Evolutionary conservation across 2,888 invertebrate genomes (phyloP), one percentile per base, ranked within the genome.

Genomic region (Synanthedon vespiformis): DNA sequence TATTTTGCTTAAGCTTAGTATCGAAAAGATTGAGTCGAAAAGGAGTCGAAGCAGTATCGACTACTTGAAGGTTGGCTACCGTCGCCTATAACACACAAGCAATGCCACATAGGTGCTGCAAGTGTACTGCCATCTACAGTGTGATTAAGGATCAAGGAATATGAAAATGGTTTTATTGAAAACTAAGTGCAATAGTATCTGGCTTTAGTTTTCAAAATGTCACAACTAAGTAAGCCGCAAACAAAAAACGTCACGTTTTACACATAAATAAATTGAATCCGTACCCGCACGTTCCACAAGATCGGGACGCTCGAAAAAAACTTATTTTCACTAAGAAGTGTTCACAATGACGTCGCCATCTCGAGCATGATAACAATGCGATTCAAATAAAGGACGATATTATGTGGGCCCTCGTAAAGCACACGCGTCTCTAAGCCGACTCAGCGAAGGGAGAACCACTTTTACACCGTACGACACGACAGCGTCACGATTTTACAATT

Each of bases 351-450:
- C 59, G 61, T 61, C 61, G 40, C 40, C 60, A 63, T 64, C 57
- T 61, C 55, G 58, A 61, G 61, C 63, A 72, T 74, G 77, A 79
- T 77, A 77, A 72, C 72, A 72, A 73, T 67, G 68, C 62, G 73
- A 74, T 74, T 76, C 72, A 70, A 76, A 77, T 77, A 75, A 79
- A 76, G 66, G 64, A 59, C 59, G 62, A 62, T 65, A 76, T 76
- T 74, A 73, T 70, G 74, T 63, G 70, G 67, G 62, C 61, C 61
- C 65, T 76, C 78, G 68, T 79, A 79, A 79, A 77, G 70, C 67
- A 75, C 77, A 78, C 76, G 74, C 77, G 71, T 62, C 63, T 65
- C 61, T 61, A 61, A 62, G 71, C 64, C 64, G 68, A 70, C 61
- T 77, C 77, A 76, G 76, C 76, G 63, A 56, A 58, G 59, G 57